A percentile compares a stretch with the other conserved stretches of the same genome.
Evolutionary conservation across 2,888 invertebrate genomes (phyloP).

Genomic region (Spisula solida): DNA sequence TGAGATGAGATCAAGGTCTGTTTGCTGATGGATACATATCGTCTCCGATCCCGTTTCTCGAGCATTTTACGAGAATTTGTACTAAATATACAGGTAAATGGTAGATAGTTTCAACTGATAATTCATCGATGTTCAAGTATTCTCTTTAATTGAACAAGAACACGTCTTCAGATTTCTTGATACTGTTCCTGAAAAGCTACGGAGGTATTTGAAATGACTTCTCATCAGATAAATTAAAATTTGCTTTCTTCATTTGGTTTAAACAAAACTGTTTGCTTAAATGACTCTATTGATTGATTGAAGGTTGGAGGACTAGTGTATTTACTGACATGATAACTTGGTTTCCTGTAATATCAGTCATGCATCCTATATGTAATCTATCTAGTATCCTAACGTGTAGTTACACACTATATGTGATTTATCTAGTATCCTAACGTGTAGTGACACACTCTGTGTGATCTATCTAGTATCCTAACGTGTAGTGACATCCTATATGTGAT

Average conservation of each 20-base stretch:
- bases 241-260: neutral
- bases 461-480: no score
- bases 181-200: neutral
- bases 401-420: no score
- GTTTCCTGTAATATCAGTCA: neutral
- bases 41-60: neutral
- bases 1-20: neutral
- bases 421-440: no score
- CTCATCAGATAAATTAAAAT: neutral
- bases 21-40: neutral
- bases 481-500: no score
- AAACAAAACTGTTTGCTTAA: neutral
- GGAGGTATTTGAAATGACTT: neutral
- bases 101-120: neutral
- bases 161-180: neutral
- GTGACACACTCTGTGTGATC: no score
- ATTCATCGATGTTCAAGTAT: neutral
- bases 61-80: neutral
- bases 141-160: slow-evolving; percentile 3
- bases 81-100: neutral
- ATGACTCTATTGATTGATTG: neutral
- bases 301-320: neutral
- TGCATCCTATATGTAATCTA: neutral
- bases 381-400: no score
- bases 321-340: neutral